Conservation (phyloP, 2,797 vertebrate species). For the Pseudochromis fuscus region DNA sequence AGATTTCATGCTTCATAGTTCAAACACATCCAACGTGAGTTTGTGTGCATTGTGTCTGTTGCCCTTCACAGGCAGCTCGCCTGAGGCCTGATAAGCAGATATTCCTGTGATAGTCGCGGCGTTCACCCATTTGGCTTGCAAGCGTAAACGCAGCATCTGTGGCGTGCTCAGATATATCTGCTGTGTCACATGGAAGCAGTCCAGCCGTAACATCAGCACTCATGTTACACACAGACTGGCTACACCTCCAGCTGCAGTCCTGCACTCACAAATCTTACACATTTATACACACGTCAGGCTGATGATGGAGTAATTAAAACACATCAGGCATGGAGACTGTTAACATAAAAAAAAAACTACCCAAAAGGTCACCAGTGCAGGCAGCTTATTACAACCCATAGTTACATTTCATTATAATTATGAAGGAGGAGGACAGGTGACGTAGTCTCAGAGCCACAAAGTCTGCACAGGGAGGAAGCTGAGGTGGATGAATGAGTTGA, state of each 20-base stretch:
- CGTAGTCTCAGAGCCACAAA: neutral
- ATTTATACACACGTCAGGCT: constrained; percentile 10
- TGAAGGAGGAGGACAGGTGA: neutral
- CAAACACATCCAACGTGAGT: neutral
- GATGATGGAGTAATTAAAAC: constrained; percentile 3
- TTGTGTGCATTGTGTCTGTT: constrained; percentile 3
- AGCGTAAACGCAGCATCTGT: constrained; percentile 13
- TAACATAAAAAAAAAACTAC: neutral
- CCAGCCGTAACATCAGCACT: constrained; percentile 26
- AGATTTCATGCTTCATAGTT: constrained; percentile 10
- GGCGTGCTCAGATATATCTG: constrained; percentile 22
- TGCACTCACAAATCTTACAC: constrained; percentile 4
- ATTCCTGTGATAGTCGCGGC: constrained; percentile 18
- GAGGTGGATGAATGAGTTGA: neutral
- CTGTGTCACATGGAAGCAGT: constrained; percentile 28
- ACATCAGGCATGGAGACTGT: neutral
- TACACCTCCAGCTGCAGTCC: neutral
- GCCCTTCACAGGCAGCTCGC: constrained; percentile 10
- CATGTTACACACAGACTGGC: constrained; percentile 22
- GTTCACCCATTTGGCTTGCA: neutral
- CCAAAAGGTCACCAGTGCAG: neutral
- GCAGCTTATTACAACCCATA: neutral
- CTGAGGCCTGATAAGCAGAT: constrained; percentile 10
- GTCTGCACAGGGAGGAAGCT: neutral
- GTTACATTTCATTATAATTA: constrained; percentile 9